Conservation (phyloP, 1,140 invertebrate genomes). For the Euura lappo region DNA sequence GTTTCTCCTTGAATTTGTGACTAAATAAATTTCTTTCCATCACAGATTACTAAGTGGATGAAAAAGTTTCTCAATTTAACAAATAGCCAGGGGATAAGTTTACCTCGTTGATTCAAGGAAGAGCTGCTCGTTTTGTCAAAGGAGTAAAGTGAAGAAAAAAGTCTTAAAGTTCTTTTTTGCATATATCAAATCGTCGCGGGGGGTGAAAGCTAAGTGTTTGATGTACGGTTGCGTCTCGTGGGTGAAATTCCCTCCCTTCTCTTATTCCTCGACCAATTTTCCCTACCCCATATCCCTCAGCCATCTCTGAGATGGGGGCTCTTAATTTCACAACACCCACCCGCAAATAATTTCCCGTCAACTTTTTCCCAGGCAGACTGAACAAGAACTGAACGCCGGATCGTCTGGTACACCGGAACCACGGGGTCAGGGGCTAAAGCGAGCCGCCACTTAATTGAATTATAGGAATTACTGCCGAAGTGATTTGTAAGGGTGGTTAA, state of each 20-base stretch:
- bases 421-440: slow-evolving; percentile 10
- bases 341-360: slow-evolving; percentile 41
- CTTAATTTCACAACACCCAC: slow-evolving; percentile 50
- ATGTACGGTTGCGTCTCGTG: slow-evolving; percentile 12
- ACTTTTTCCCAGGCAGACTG: slow-evolving; percentile 1
- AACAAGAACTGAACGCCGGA: not conserved
- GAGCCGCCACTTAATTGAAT: slow-evolving; percentile 49
- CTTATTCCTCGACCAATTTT: slow-evolving; percentile 12
- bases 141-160: no score
- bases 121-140: not conserved
- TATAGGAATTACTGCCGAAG: slow-evolving; percentile 50
- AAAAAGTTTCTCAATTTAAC: no score
- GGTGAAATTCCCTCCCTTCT: slow-evolving; percentile 11
- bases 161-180: no score
- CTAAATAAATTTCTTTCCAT: no score
- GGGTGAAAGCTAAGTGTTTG: slow-evolving; percentile 6
- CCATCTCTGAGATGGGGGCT: slow-evolving; percentile 21
- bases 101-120: no score
- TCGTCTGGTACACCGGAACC: not conserved
- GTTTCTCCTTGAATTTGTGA: no score
- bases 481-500: slow-evolving; percentile 47
- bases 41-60: no score
- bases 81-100: no score
- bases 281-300: slow-evolving; percentile 9
- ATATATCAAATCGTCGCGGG: no score